Evolutionary conservation across 2,888 invertebrate genomes (phyloP), one percentile per base, ranked within the genome.

Genomic region (Nomada flava): DNA sequence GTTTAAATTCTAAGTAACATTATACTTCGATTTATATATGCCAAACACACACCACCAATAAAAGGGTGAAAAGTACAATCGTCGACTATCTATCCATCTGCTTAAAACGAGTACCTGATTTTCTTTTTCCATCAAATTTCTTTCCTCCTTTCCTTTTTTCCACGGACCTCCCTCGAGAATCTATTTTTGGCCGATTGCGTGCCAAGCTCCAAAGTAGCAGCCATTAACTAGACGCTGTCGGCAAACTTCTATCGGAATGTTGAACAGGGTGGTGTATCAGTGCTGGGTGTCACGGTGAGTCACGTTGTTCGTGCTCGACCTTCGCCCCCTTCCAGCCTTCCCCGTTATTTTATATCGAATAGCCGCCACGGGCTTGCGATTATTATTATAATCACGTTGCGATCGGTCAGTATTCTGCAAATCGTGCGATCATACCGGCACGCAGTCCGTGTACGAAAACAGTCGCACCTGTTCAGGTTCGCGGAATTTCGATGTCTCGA

Each of bases 291-390:
- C 80, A 70, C 64, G 64, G 71, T 87, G 85, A 85, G 71, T 85
- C 87, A 87, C 69, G 60, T 85, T 78, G 65, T 36, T 60, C 72
- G 73, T 81, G 79, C 78, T 71, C 74, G 87, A 85, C 87, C 87
- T 87, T 87, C 86, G 79, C 57, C 68, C 75, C 80, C 77, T 84
- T 78, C 80, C 79, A 74, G 20, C 50, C 62, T 76, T 68, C 69
- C 47, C 83, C 87, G 83, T 87, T 87, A 85, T 83, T 87, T 87
- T 75, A 44, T 86, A 85, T 79, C 80, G 67, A 62, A 47, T 52
- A 72, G 69, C 36, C 72, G 55, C 42, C 53, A 10, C 67, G 73
- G 69, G 50, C 78, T 76, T 70, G 72, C 85, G 57, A 77, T 87
- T 73, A 55, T 72, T 85, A 86, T 87, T 85, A 83, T 75, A 68